phyloP scores from a whole-genome alignment of 1,140 invertebrate species.

The Helicoverpa armigera region DNA sequence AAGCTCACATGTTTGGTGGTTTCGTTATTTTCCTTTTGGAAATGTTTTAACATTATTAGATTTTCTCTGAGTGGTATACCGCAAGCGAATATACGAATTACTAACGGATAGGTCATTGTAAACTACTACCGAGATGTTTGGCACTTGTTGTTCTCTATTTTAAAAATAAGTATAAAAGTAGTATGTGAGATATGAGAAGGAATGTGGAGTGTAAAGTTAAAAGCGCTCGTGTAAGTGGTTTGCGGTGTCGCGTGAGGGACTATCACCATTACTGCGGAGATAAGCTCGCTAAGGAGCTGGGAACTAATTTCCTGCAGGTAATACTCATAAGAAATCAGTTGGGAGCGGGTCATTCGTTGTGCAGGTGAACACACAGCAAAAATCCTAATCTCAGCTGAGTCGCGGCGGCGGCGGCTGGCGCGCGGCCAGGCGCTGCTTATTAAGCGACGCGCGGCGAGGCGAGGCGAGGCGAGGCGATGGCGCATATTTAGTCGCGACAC shows the following conservation, averaged over 20 bases:
- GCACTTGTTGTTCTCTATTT: neutral
- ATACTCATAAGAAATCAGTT: slow-evolving; percentile 39
- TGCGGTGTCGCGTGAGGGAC: neutral
- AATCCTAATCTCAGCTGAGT: slow-evolving; percentile 62
- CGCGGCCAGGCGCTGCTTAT: slow-evolving; percentile 62
- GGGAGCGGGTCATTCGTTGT: slow-evolving; percentile 18
- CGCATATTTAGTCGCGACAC: slow-evolving; percentile 44
- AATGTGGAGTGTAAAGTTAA: slow-evolving; percentile 4
- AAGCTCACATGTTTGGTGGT: slow-evolving; percentile 5
- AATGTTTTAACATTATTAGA: slow-evolving; percentile 24
- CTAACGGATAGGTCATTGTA: neutral
- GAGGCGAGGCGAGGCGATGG: slow-evolving; percentile 55
- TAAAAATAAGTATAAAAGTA: slow-evolving; percentile 1
- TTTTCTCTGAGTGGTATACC: neutral
- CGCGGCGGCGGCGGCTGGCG: slow-evolving; percentile 51
- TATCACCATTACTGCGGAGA: slow-evolving; percentile 30
- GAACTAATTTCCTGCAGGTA: slow-evolving; percentile 33
- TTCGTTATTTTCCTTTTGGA: neutral
- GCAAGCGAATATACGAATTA: neutral
- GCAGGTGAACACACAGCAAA: slow-evolving; percentile 13
- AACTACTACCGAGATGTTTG: neutral
- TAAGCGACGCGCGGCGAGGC: slow-evolving; percentile 60
- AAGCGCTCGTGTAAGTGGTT: slow-evolving; percentile 9
- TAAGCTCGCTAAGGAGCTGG: slow-evolving; percentile 29
- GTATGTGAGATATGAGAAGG: neutral